Base-by-base conservation (phyloP, 2,797 vertebrate species). In the Karalla daura region DNA sequence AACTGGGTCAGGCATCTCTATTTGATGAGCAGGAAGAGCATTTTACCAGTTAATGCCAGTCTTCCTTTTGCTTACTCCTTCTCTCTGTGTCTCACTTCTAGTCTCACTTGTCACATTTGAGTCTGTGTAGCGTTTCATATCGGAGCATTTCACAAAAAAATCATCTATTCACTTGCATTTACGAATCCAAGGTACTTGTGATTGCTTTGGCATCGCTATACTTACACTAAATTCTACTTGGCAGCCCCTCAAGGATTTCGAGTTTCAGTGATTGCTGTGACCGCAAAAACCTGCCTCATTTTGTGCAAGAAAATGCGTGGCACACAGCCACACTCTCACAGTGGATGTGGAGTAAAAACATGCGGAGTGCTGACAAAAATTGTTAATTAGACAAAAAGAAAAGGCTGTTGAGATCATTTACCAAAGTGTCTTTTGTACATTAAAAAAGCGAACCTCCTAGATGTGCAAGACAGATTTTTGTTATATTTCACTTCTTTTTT, bases 1-100 rank as follows among this genome's bases (percentile, higher is more conserved):
- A 91, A 91, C 79, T 92, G 84, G 90, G 90, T 90, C 90, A 92
- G 62, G 53, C 86, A 90, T 91, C 51, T 87, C 70, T 89, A 80
- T 88, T 92, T 89, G 81, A 91, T 91, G 86, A 91, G 80, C 63
- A 71, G 67, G 55, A 81, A 74, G 56, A 68, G 44, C 72, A 66
- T 62, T 73, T 81, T 53, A 80, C 65, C 68, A 81, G 82, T 85
- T 80, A 80, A 76, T 78, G 75, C 59, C 83, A 78, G 67, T 78
- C 83, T 68, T 59, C 53, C 59, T 60, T 72, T 77, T 70, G 58
- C 80, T 86, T 76, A 66, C 64, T 70, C 64, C 33, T 81, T 18
- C 47, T 17, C 41, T 41, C 56, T 39, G 45, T 37, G 62, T 70
- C 58, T 75, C 62, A 30, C 54, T 68, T 76, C 52, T 43, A 47